A percentile compares a stretch with the other conserved stretches of the same genome.
Evolutionary conservation across 2,888 invertebrate genomes (phyloP).

Genomic region (Spatulosminthurus flaviceps): DNA sequence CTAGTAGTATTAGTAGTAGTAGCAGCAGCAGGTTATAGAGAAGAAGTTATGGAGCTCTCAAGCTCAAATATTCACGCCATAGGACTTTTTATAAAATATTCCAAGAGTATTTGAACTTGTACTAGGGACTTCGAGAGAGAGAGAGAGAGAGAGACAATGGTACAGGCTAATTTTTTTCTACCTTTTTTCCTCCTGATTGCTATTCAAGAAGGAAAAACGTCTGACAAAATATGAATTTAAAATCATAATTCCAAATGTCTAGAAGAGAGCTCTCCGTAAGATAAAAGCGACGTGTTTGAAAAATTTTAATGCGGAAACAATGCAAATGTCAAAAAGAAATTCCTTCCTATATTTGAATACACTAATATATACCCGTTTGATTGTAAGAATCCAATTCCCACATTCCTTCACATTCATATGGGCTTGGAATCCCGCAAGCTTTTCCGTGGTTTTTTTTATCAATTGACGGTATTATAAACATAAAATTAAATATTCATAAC

Average conservation of each 20-base stretch:
- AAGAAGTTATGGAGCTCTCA: no score
- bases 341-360: not conserved
- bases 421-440: no score
- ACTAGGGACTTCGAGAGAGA: no score
- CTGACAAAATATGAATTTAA: conserved; percentile 14
- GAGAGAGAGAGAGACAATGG: no score
- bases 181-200: not conserved
- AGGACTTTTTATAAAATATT: no score
- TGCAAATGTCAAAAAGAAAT: not conserved
- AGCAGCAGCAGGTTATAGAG: no score
- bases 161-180: not conserved
- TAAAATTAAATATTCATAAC: not conserved
- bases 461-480: not conserved
- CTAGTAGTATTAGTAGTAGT: no score
- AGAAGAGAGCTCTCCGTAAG: not conserved
- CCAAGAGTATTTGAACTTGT: no score
- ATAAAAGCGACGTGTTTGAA: not conserved
- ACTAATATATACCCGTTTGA: no score
- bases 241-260: conserved; percentile 10
- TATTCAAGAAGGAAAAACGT: conserved; percentile 12
- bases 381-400: not conserved
- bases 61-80: no score
- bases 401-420: no score
- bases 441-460: not conserved
- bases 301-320: conserved; percentile 2